Evolutionary conservation across 2,888 invertebrate genomes (phyloP), one percentile per base, ranked within the genome.

Genomic region (Hydroisotoma schaefferi): DNA sequence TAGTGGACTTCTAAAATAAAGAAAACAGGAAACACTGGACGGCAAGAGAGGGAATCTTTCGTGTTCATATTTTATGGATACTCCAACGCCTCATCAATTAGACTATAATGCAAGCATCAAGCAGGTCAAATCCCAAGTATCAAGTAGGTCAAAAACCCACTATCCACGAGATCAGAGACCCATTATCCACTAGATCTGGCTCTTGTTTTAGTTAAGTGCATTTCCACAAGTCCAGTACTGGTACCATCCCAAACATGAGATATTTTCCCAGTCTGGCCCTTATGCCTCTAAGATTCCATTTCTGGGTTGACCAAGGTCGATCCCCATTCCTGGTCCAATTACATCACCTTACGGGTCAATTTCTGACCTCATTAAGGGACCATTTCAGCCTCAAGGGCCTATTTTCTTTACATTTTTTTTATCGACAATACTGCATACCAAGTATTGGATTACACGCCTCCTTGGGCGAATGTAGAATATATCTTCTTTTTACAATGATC

Each of bases 41-140:
- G 46, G 46, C 46, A 46, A 46, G 46, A 46, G 46, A 46, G 46
- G 46, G 46, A 46, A 23, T 46, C 23, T 46, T 46, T 15, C n/a
- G 15, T 15, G 15, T 10, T 40, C 8, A 20, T 40, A 15, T 18
- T 18, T 40, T 15, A 5, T 40, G 15, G 40, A 40, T 18, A 40
- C 40, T 40, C 5, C 5, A 18, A 15, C 20, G 5, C 40, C 40
- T 15, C n/a, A 5, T 40, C 4, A 15, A 15, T 40, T 40, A 15
- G 8, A 10, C 33, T 33, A 15, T 15, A 8, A 10, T 33, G 8
- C n/a, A n/a, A n/a, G n/a, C n/a, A n/a, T n/a, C n/a, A n/a, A n/a
- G n/a, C n/a, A n/a, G n/a, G n/a, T n/a, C n/a, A n/a, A n/a, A n/a
- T n/a, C n/a, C n/a, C n/a, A n/a, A n/a, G n/a, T n/a, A n/a, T n/a